These are phyloP conservation scores for Phymastichus coffea DNA, from an alignment of 1,140 invertebrate genomes.

Conservation along the genomic window DNA sequence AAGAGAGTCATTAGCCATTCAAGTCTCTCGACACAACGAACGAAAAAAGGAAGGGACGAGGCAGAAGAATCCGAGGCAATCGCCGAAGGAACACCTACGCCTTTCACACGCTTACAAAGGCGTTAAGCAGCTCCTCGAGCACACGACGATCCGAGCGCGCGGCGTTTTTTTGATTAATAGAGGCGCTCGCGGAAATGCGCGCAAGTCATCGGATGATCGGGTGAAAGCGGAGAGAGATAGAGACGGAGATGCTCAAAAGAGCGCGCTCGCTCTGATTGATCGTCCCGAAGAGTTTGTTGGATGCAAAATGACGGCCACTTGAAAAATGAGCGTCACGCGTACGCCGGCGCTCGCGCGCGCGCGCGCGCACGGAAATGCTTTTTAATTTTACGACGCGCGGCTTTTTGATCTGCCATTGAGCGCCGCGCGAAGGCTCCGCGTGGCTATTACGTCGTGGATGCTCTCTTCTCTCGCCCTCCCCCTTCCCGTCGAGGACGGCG, in stretches of 20 bases:
- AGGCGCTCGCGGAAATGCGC: conserved; percentile 17
- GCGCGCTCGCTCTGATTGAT: conserved; percentile 32
- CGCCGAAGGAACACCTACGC: too few species aligned
- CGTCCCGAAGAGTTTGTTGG: too few species aligned
- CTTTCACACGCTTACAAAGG: too few species aligned
- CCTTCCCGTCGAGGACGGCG: neutral
- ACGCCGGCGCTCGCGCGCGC: neutral
- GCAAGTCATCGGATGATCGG: conserved; percentile 34
- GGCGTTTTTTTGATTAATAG: conserved; percentile 13
- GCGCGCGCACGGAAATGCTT: neutral
- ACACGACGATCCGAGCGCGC: too few species aligned
- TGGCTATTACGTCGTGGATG: neutral
- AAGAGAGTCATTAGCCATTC: too few species aligned
- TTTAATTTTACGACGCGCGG: neutral
- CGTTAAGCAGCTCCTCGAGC: too few species aligned
- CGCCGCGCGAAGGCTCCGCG: too few species aligned
- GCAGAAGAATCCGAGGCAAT: too few species aligned
- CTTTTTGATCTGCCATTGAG: neutral
- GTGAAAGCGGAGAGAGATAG: conserved; percentile 11
- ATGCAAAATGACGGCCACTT: neutral
- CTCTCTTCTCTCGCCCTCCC: neutral
- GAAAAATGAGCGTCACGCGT: conserved; percentile 16
- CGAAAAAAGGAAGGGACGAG: too few species aligned
- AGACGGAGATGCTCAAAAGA: conserved; percentile 24
- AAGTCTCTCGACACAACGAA: too few species aligned